Conservation (phyloP, 2,797 vertebrate genomes). For the Enoplosus armatus region DNA sequence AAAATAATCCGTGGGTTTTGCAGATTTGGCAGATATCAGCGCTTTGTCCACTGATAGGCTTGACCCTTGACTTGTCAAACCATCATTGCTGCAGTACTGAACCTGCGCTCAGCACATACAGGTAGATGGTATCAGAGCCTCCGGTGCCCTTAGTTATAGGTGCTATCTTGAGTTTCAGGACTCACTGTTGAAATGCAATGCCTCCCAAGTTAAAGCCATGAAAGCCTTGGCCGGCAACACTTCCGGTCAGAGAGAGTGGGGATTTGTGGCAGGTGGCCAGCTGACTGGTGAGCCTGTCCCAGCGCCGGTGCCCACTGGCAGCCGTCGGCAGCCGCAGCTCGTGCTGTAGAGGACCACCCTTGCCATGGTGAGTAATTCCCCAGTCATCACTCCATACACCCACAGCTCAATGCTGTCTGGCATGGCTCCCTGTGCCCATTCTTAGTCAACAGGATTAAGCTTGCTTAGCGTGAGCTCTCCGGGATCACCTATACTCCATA, state of each 20-base stretch:
- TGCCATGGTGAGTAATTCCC: constrained; percentile 82
- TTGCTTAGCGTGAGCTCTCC: constrained; percentile 85
- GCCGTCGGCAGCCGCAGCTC: constrained; percentile 48
- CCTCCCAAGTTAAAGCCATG: constrained; percentile 29
- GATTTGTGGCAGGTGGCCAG: constrained; percentile 61
- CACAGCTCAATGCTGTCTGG: constrained; percentile 80
- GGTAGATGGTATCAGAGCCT: neutral
- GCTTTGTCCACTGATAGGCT: too few species aligned
- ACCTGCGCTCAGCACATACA: neutral
- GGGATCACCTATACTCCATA: constrained; percentile 85
- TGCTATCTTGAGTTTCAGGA: too few species aligned
- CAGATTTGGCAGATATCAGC: too few species aligned
- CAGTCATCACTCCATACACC: constrained; percentile 72
- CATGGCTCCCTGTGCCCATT: constrained; percentile 85
- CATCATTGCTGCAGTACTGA: too few species aligned
- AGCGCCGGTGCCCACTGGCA: constrained; percentile 75
- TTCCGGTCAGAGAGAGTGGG: constrained; percentile 57
- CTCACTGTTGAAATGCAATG: constrained; percentile 27
- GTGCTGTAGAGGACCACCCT: constrained; percentile 79
- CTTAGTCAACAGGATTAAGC: constrained; percentile 89
- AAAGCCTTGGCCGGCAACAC: constrained; percentile 45
- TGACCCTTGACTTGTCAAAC: too few species aligned
- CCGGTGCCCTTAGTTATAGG: neutral
- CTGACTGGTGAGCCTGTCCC: constrained; percentile 59
- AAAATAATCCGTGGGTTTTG: too few species aligned